Percentiles rank a stretch among this genome's conserved stretches.
phyloP scores from a whole-genome alignment of 2,113 vertebrate genomes.

The Cephalopholis sonnerati region DNA sequence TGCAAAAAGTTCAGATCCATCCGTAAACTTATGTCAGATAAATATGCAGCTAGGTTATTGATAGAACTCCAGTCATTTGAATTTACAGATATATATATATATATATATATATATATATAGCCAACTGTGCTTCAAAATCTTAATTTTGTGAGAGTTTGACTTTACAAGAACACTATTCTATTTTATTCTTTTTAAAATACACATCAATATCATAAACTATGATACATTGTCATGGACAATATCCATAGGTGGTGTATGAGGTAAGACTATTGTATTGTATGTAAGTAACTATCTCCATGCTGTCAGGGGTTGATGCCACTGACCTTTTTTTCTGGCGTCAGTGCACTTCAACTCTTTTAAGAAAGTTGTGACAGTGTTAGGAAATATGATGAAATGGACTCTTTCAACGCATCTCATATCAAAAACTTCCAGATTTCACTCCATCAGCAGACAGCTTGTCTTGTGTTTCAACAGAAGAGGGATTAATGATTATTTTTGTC shows the following conservation, averaged over 20 bases:
- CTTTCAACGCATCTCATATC: background rate
- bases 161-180: too few relatives aligned
- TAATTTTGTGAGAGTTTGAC: too few relatives aligned
- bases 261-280: too few relatives aligned
- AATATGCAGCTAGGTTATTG: too few relatives aligned
- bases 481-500: conserved; percentile 2
- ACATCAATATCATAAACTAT: background rate
- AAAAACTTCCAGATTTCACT: background rate
- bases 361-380: background rate
- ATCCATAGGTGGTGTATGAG: background rate
- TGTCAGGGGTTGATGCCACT: background rate
- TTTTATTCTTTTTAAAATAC: background rate
- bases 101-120: too few relatives aligned
- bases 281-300: too few relatives aligned
- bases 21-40: too few relatives aligned
- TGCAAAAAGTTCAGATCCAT: too few relatives aligned
- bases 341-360: background rate
- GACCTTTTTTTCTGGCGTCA: background rate
- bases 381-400: background rate
- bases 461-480: conserved; percentile 6
- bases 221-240: background rate
- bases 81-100: too few relatives aligned
- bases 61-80: too few relatives aligned
- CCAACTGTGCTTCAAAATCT: too few relatives aligned
- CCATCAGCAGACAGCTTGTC: background rate